Evolutionary conservation across 2,888 invertebrate genomes (phyloP).

Genomic region (Hemistola chrysoprasaria): DNA sequence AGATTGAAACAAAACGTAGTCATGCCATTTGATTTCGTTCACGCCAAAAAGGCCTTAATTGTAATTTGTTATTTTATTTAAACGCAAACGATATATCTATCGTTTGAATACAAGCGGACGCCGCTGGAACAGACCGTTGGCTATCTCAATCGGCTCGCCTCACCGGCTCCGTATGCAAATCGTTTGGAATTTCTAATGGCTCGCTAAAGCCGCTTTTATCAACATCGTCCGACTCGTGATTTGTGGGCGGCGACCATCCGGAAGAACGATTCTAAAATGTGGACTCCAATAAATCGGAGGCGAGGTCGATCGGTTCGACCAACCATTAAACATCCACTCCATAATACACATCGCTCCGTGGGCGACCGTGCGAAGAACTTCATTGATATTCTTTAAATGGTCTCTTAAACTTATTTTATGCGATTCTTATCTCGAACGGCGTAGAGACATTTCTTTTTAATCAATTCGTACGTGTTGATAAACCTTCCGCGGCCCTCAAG

Average conservation of each 20-base stretch:
- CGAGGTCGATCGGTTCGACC: constrained; percentile 53
- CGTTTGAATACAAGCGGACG: constrained; percentile 2
- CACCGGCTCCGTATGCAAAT: constrained; percentile 60
- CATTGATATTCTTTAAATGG: constrained; percentile 43
- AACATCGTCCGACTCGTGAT: constrained; percentile 46
- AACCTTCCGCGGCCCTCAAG: constrained; percentile 30
- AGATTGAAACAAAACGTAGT: constrained; percentile 26
- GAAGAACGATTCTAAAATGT: constrained; percentile 52
- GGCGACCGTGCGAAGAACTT: constrained; percentile 49
- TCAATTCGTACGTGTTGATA: constrained; percentile 31
- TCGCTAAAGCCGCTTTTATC: constrained; percentile 37
- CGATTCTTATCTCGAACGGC: constrained; percentile 35
- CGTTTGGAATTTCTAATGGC: constrained; percentile 47
- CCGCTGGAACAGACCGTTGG: constrained; percentile 33
- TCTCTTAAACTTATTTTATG: constrained; percentile 34
- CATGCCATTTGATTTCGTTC: constrained; percentile 1
- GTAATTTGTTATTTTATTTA: constrained; percentile 5
- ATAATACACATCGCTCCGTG: constrained; percentile 41
- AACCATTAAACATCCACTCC: constrained; percentile 50
- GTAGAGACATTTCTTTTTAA: constrained; percentile 32
- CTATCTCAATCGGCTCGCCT: constrained; percentile 47
- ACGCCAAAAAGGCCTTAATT: constrained; percentile 1
- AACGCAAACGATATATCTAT: neutral
- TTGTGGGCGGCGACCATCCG: constrained; percentile 52
- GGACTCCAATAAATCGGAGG: constrained; percentile 42